Evolutionary conservation across 1,140 invertebrate species (phyloP), one percentile per base, ranked within the genome.

Genomic region (Drosophila pseudoobscura): DNA sequence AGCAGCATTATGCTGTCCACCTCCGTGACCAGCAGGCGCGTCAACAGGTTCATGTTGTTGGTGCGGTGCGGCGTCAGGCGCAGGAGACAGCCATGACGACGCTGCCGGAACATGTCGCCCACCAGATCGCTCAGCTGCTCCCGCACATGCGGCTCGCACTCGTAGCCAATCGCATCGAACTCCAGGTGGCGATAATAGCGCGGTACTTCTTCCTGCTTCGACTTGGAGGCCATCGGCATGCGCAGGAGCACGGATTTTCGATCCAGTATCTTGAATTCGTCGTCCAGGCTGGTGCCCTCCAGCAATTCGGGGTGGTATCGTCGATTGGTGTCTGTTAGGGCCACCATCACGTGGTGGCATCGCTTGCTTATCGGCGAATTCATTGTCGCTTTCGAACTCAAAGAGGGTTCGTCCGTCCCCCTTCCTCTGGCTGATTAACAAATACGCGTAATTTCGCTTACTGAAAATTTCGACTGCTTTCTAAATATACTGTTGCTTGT

Each of bases 151-250:
- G 35, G 26, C n/a, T 88, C 83, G 29, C 55, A 53, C 6, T 88
- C 83, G 46, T 52, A 83, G 13, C 83, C 83, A 31, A 88, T 80
- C 0, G 72, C 68, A 41, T 88, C 79, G 22, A 88, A 88, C 8
- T 88, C 63, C 59, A 88, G 13, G 4, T 79, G 75, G 3, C 79
- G 59, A 24, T 73, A 88, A 22, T 73, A 83, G 0, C 66, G 75
- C 3, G 74, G 65, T 2, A 55, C 1, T 2, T 50, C 44, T 13
- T 1, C 9, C 0, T 11, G 6, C 6, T 9, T 58, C 2, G 26
- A 5, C 0, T 13, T 8, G n/a, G 31, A 0, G 29, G n/a, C 6
- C 8, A 20, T 41, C 7, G 29, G 50, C 15, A 78, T 24, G 6
- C 62, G 66, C n/a, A 87, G n/a, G 13, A 88, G 31, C 45, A 87